Percentiles rank a stretch among this genome's conserved stretches.
phyloP scores from a whole-genome alignment of 2,797 vertebrate genomes.

The Anas bernieri region DNA sequence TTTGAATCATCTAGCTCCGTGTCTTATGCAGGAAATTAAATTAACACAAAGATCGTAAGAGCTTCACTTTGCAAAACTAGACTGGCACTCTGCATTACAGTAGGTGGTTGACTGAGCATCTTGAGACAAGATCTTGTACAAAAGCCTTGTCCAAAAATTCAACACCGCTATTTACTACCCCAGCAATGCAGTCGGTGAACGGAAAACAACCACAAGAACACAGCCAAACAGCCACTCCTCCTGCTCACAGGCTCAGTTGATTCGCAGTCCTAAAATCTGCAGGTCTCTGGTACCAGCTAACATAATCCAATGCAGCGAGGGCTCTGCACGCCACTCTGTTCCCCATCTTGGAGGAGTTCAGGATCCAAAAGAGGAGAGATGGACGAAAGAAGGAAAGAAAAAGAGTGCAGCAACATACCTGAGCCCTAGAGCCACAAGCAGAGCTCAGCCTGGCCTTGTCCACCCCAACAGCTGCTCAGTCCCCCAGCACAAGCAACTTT shows the following conservation, averaged over 20 bases:
- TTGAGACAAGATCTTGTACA: background rate
- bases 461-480: background rate
- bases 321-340: background rate
- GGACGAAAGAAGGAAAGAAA: background rate
- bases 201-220: background rate
- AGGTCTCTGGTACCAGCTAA: background rate
- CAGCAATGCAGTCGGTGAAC: background rate
- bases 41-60: background rate
- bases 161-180: background rate
- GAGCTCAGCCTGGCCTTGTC: background rate
- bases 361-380: background rate
- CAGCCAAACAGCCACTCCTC: background rate
- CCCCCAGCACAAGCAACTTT: background rate
- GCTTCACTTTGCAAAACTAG: background rate
- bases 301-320: background rate
- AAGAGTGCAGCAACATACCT: background rate
- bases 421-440: background rate
- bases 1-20: background rate
- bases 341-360: accelerated
- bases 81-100: background rate
- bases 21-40: background rate
- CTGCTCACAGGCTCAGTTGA: background rate
- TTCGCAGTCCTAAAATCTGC: background rate
- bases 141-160: conserved; percentile 14
- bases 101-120: background rate